Conservation (phyloP, 2,888 invertebrate genomes). For the Neocrepidodera transversa region DNA sequence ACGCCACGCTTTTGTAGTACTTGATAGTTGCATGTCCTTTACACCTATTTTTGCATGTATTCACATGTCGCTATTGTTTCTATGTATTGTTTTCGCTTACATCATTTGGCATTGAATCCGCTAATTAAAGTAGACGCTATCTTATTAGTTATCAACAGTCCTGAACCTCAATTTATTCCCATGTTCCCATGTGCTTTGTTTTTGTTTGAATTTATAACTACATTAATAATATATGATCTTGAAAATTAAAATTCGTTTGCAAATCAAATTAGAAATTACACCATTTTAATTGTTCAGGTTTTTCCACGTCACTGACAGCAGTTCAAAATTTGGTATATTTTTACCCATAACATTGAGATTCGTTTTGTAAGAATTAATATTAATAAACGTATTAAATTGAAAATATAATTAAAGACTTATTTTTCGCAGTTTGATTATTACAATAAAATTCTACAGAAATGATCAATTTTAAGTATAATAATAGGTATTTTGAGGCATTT, state of each 20-base stretch:
- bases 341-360: too few species aligned
- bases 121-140: constrained; percentile 50
- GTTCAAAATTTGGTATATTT: constrained; percentile 2
- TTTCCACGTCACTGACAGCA: constrained; percentile 21
- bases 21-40: constrained; percentile 41
- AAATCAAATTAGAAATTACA: constrained; percentile 3
- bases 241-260: constrained; percentile 12
- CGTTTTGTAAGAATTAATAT: too few species aligned
- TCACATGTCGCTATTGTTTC: constrained; percentile 45
- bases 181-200: constrained; percentile 41
- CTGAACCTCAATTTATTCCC: constrained; percentile 54
- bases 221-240: constrained; percentile 17
- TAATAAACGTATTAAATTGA: too few species aligned
- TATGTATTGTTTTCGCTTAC: constrained; percentile 45
- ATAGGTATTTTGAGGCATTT: too few species aligned
- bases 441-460: too few species aligned
- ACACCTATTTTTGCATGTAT: constrained; percentile 49
- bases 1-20: constrained; percentile 51
- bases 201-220: constrained; percentile 17
- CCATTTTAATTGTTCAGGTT: constrained; percentile 15
- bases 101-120: constrained; percentile 58
- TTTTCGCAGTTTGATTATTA: too few species aligned
- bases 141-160: constrained; percentile 53
- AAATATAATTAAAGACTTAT: too few species aligned
- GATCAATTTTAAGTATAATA: too few species aligned